A percentile compares a stretch with the other conserved stretches of the same genome.
Conservation (phyloP, 2,113 vertebrate species). For the Calidris pygmaea region DNA sequence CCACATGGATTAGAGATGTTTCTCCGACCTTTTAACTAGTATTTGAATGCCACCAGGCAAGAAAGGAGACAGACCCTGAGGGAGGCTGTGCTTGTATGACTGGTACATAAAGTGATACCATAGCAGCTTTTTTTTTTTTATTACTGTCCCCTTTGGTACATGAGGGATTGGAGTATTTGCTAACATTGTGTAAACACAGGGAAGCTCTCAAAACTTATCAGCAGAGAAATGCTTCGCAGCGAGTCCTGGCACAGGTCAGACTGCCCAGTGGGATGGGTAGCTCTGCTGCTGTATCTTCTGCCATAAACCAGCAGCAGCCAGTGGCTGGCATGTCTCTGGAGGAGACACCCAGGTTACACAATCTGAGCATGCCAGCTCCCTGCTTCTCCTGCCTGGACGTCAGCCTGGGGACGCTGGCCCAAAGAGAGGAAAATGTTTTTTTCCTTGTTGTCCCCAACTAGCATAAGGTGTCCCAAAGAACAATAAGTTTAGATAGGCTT, state of each 20-base stretch:
- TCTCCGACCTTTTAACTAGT: background rate
- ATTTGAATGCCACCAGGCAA: background rate
- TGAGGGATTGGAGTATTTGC: background rate
- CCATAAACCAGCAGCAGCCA: background rate
- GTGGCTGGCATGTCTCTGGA: background rate
- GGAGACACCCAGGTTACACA: background rate
- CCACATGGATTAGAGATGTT: background rate
- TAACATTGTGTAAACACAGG: background rate
- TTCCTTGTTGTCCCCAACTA: background rate
- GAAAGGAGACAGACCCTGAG: background rate
- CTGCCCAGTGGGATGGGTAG: background rate
- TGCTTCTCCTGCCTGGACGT: background rate
- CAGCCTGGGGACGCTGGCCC: background rate
- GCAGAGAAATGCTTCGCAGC: background rate
- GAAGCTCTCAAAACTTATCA: background rate
- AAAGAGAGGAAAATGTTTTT: background rate
- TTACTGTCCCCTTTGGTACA: background rate
- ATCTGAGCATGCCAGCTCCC: background rate
- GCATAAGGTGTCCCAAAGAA: background rate
- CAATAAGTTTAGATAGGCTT: background rate
- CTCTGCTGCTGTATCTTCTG: background rate
- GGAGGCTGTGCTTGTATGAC: background rate
- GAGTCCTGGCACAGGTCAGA: background rate
- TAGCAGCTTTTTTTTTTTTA: background rate
- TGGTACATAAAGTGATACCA: background rate